Evolutionary conservation across 2,888 invertebrate species (phyloP), one percentile per base, ranked within the genome.

Genomic region (Heliconius sara): DNA sequence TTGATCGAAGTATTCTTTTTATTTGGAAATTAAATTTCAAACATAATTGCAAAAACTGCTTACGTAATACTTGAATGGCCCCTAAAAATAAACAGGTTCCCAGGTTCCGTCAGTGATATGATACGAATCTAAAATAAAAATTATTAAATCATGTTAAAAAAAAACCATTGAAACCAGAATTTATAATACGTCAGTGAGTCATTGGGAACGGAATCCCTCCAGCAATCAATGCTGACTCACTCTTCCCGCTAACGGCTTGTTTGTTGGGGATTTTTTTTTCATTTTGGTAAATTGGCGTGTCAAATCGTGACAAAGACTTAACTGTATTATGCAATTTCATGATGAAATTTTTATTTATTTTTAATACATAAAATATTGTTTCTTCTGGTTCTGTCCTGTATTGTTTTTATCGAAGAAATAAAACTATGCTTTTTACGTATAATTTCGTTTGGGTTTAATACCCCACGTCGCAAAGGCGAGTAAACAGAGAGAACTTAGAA

Each of bases 201-300:
- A 81, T 71, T 77, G 77, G 77, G 79, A 79, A 65, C 76, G 81
- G 81, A 75, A 81, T 81, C 81, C 77, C 77, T 77, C 27, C 73
- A 60, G 68, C 73, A 73, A 25, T 76, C 47, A 79, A 27, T 52
- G 39, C 47, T 77, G 72, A 76, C 27, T 81, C 77, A 73, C 57
- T 52, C 73, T 81, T 75, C 71, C 76, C 73, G 72, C 34, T 67
- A 74, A 74, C 39, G 39, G 57, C 52, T 78, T 52, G 63, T 43
- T 68, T 60, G n/a, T 52, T 47, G 12, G 43, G 3, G 43, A 47
- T 13, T 47, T 78, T 52, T 67, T 67, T 57, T 73, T 63, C n/a
- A 25, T 65, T 27, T 75, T 27, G 65, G 27, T 47, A 25, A 75
- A 75, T 75, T 73, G 73, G 34, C 6, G 66, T 25, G 39, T 39